These are phyloP conservation scores for Athene noctua DNA, from an alignment of 2,113 vertebrate genomes.

Conservation along the genomic window DNA sequence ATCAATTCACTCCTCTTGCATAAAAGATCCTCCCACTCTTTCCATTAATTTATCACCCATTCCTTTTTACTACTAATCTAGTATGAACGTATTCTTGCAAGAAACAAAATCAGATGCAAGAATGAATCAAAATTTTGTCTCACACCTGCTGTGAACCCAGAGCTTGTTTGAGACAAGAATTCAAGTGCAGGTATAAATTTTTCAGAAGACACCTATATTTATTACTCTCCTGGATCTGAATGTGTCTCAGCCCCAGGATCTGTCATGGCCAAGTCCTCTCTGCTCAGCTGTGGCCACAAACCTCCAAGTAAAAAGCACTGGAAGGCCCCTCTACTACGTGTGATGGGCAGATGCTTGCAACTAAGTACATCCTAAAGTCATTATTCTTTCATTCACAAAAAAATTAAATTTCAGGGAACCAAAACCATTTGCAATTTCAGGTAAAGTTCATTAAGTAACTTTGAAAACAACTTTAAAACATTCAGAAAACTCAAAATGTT, in stretches of 20 bases:
- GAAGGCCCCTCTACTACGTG: background rate
- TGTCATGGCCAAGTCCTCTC: background rate
- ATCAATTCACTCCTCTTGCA: background rate
- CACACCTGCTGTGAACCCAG: background rate
- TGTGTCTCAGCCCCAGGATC: background rate
- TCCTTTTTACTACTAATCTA: background rate
- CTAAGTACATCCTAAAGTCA: background rate
- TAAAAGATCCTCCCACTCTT: background rate
- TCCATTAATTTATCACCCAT: background rate
- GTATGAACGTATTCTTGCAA: background rate
- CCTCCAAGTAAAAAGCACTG: background rate
- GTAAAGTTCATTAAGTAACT: background rate
- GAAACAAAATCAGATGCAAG: background rate
- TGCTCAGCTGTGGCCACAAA: background rate
- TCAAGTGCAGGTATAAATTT: background rate
- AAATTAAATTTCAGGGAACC: background rate
- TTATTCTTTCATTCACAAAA: background rate
- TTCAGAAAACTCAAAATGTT: background rate
- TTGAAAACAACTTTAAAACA: background rate
- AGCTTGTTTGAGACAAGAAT: background rate
- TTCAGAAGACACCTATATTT: background rate
- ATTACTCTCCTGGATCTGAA: background rate
- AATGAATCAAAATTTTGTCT: background rate
- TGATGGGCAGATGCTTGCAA: background rate
- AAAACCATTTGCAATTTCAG: background rate